A percentile compares a stretch with the other conserved stretches of the same genome.
These are phyloP conservation scores for Sphecodes monilicornis DNA, from an alignment of 2,888 invertebrate species.

Conservation along the genomic window DNA sequence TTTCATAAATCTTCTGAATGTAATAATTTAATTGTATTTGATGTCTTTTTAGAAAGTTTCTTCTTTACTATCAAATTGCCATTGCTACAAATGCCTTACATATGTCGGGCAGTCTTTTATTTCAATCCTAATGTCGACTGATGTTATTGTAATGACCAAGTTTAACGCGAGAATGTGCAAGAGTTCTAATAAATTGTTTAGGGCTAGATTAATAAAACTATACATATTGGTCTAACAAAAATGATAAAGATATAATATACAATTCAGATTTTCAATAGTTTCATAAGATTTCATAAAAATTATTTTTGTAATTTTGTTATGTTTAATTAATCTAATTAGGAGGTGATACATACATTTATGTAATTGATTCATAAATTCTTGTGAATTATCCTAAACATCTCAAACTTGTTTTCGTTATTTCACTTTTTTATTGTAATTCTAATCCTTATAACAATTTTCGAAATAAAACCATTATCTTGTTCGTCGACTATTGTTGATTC, in stretches of 20 bases:
- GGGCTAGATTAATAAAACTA: neutral
- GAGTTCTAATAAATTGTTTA: neutral
- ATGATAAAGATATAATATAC: neutral
- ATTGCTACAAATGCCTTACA: neutral
- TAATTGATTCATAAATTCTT: no score
- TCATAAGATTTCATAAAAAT: no score
- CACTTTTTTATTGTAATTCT: no score
- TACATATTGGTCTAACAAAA: neutral
- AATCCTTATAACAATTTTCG: no score
- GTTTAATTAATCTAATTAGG: no score
- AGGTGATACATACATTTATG: no score
- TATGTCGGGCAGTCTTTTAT: constrained; percentile 56
- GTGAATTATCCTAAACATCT: no score
- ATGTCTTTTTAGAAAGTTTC: no score
- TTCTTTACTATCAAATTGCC: neutral
- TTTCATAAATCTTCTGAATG: neutral
- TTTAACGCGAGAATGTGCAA: neutral
- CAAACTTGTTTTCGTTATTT: no score
- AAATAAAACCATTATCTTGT: no score
- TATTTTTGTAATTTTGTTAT: no score
- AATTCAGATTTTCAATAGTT: neutral
- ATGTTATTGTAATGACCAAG: neutral
- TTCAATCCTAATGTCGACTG: constrained; percentile 50
- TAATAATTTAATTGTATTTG: neutral
- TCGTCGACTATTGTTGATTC: no score